phyloP scores from a whole-genome alignment of 1,140 invertebrate species.

The Maniola jurtina region DNA sequence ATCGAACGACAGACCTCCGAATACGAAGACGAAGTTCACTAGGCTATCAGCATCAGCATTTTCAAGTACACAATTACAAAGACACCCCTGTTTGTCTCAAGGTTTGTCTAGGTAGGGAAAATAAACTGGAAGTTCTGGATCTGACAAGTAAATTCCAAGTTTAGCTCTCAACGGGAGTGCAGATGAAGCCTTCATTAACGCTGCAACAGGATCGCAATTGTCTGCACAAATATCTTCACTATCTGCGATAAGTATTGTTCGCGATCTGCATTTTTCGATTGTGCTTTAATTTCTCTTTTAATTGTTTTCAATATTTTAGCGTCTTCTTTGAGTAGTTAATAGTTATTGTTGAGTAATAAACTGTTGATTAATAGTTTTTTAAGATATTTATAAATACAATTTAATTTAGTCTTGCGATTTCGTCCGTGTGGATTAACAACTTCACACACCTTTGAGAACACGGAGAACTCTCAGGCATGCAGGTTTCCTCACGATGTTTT shows the following conservation, averaged over 20 bases:
- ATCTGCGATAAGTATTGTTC: slow-evolving; percentile 22
- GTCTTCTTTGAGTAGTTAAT: background rate
- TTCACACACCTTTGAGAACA: too few relatives aligned
- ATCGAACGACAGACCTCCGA: too few relatives aligned
- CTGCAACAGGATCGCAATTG: slow-evolving; percentile 17
- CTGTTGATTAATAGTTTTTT: background rate
- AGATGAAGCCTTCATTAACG: slow-evolving; percentile 1
- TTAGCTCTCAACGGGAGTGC: background rate
- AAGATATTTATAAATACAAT: too few relatives aligned
- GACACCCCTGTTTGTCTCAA: too few relatives aligned
- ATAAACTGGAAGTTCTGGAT: background rate
- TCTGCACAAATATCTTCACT: slow-evolving; percentile 20
- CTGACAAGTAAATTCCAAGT: slow-evolving; percentile 6
- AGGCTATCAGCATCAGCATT: too few relatives aligned
- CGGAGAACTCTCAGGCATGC: too few relatives aligned
- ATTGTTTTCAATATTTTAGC: slow-evolving; percentile 17
- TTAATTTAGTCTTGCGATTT: too few relatives aligned
- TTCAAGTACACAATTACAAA: too few relatives aligned
- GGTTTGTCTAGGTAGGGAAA: too few relatives aligned
- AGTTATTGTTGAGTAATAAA: background rate
- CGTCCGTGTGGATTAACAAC: too few relatives aligned
- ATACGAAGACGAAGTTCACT: too few relatives aligned
- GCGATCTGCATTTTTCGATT: slow-evolving; percentile 22
- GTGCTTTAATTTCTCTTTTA: slow-evolving; percentile 22
- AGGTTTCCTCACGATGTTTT: too few relatives aligned